These are phyloP conservation scores for Lanistes nyassanus DNA, from an alignment of 1,140 invertebrate species.

Conservation along the genomic window DNA sequence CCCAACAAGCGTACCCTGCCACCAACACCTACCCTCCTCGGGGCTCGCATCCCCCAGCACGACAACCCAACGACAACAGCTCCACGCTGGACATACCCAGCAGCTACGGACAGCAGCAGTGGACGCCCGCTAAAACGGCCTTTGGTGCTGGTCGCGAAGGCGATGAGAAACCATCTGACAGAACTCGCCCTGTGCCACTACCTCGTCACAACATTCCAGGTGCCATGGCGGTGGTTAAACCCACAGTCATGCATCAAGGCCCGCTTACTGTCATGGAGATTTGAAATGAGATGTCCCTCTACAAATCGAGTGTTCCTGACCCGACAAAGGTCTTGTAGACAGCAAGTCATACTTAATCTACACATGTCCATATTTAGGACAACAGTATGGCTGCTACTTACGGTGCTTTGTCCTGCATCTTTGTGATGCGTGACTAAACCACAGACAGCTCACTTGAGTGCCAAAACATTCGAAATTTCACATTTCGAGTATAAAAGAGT, in stretches of 20 bases:
- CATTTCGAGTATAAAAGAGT: too few relatives aligned
- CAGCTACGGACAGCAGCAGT: conserved; percentile 34
- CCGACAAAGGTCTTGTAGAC: too few relatives aligned
- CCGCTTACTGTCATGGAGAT: conserved; percentile 35
- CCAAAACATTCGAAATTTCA: too few relatives aligned
- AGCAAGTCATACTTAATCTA: too few relatives aligned
- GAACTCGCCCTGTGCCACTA: conserved; percentile 14
- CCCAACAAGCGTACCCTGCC: not conserved
- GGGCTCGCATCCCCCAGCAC: not conserved
- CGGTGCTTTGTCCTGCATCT: too few relatives aligned
- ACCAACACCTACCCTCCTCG: conserved; percentile 8
- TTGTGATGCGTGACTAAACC: too few relatives aligned
- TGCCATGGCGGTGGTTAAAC: conserved; percentile 45
- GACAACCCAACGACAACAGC: not conserved
- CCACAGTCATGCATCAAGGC: conserved; percentile 40
- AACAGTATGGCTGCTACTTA: too few relatives aligned
- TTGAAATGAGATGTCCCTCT: not conserved
- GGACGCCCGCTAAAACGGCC: too few relatives aligned
- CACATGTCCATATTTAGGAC: too few relatives aligned
- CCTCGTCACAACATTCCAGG: conserved; percentile 28
- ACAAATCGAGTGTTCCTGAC: too few relatives aligned
- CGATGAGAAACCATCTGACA: conserved; percentile 14
- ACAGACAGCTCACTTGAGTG: too few relatives aligned
- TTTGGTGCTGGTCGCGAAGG: not conserved
- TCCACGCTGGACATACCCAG: conserved; percentile 20